Percentiles rank a stretch among this genome's conserved stretches.
Conservation (phyloP, 2,113 vertebrate species). For the Anguilla japonica region DNA sequence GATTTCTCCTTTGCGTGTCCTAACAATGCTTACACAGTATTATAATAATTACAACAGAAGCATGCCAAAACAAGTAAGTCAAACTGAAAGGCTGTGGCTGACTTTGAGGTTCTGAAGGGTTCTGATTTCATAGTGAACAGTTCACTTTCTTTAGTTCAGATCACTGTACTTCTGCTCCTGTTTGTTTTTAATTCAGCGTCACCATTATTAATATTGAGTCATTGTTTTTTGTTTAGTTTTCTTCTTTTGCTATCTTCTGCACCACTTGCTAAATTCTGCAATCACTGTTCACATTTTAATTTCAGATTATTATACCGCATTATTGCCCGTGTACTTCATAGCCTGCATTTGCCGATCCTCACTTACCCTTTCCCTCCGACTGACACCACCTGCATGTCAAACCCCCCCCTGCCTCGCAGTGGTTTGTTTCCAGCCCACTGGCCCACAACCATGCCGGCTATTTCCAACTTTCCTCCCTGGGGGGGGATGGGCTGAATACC, state of each 20-base stretch:
- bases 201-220: no score
- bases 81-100: background rate
- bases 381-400: conserved; percentile 89
- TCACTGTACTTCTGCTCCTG: no score
- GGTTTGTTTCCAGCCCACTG: conserved; percentile 91
- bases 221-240: no score
- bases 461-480: conserved; percentile 90
- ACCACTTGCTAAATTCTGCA: background rate
- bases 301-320: background rate
- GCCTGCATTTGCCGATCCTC: background rate
- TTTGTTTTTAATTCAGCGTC: no score
- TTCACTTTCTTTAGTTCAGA: no score
- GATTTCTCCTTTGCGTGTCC: background rate
- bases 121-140: no score
- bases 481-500: conserved; percentile 87
- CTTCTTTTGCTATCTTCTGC: no score
- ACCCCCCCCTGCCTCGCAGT: conserved; percentile 78
- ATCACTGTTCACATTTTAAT: background rate
- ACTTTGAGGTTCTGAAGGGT: no score
- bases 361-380: conserved; percentile 85
- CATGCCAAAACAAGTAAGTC: no score
- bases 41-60: no score
- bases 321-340: background rate
- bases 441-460: conserved; percentile 90
- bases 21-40: background rate